These are phyloP conservation scores for Ascaphus truei DNA, from an alignment of 2,113 vertebrate genomes.

Conservation along the genomic window DNA sequence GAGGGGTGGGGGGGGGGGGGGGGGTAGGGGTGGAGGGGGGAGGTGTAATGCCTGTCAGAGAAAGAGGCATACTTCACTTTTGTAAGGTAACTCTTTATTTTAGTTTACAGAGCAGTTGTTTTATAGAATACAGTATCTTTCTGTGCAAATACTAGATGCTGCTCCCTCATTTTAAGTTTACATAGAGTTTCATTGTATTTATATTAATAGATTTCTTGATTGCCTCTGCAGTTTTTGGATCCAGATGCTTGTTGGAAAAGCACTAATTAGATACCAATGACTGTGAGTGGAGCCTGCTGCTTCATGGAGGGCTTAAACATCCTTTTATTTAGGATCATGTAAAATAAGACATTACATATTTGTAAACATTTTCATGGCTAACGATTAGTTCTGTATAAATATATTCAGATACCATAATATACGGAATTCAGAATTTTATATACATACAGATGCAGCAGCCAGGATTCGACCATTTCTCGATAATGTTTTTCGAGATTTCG, in stretches of 20 bases:
- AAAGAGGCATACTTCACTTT: constrained; percentile 9
- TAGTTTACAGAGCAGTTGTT: constrained; percentile 2
- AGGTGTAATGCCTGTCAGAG: background rate
- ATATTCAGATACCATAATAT: no score
- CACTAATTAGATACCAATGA: background rate
- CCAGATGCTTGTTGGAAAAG: background rate
- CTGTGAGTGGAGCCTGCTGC: background rate
- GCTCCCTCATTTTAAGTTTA: background rate
- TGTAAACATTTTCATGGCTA: no score
- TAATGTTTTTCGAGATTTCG: no score
- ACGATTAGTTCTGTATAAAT: no score
- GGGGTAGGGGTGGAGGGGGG: no score
- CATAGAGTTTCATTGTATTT: background rate
- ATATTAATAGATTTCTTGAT: constrained; percentile 7
- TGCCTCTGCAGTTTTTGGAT: background rate
- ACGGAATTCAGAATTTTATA: no score
- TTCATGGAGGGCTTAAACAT: background rate
- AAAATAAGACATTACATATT: no score
- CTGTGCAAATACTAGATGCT: constrained; percentile 8
- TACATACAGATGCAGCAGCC: no score
- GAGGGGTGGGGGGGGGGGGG: no score
- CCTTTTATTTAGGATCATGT: no score
- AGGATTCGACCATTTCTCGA: no score
- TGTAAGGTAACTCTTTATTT: background rate
- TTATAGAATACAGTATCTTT: constrained; percentile 1